These are phyloP conservation scores for Ranitomeya imitator DNA, from an alignment of 2,113 vertebrate genomes.

Conservation along the genomic window DNA sequence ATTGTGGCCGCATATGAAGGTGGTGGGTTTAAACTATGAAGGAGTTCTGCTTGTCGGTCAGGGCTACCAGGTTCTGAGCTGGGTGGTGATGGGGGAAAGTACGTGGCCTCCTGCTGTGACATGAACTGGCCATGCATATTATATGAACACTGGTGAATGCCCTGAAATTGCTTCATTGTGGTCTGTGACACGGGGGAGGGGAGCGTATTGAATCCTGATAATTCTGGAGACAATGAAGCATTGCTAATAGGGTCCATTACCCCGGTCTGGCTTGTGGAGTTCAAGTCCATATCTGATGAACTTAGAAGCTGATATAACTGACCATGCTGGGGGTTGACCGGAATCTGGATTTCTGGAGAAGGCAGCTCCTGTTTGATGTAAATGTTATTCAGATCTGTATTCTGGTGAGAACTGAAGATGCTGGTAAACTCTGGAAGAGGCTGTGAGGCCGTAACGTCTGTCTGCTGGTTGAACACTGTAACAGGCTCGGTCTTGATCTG, in stretches of 20 bases:
- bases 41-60: constrained; percentile 85
- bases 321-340: constrained; percentile 81
- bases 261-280: constrained; percentile 73
- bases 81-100: constrained; percentile 92
- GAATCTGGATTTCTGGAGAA: constrained; percentile 80
- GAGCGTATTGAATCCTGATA: constrained; percentile 79
- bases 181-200: constrained; percentile 75
- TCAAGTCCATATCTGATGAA: constrained; percentile 87
- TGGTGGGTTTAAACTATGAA: constrained; percentile 89
- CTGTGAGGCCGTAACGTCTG: constrained; percentile 76
- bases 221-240: constrained; percentile 75
- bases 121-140: constrained; percentile 76
- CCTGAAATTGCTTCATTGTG: constrained; percentile 76
- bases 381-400: constrained; percentile 76
- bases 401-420: constrained; percentile 79
- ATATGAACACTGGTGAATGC: constrained; percentile 78
- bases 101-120: constrained; percentile 78
- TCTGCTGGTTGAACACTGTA: constrained; percentile 80
- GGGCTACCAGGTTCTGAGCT: constrained; percentile 94
- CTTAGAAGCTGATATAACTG: constrained; percentile 91
- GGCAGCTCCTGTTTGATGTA: constrained; percentile 93
- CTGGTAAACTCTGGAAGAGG: constrained; percentile 85
- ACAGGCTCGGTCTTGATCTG: constrained; percentile 90
- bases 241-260: constrained; percentile 78
- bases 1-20: constrained; percentile 92